A percentile compares a stretch with the other conserved stretches of the same genome.
Evolutionary conservation across 2,113 vertebrate genomes (phyloP).

Genomic region (Aegotheles bennettii): DNA sequence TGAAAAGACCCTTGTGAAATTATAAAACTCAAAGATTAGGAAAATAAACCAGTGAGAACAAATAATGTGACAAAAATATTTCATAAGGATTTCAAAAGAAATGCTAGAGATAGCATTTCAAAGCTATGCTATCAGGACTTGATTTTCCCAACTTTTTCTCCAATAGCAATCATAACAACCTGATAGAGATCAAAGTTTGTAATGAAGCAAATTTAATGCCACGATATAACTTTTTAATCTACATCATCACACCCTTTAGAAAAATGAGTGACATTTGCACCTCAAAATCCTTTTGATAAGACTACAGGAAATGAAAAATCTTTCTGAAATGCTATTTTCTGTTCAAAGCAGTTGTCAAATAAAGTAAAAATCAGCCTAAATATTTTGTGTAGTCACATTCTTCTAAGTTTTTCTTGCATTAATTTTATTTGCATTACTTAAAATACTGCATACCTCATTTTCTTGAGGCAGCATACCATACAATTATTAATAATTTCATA

Average conservation of each 20-base stretch:
- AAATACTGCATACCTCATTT: background rate
- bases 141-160: background rate
- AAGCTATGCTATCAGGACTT: background rate
- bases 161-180: background rate
- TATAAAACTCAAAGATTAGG: background rate
- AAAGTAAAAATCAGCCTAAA: background rate
- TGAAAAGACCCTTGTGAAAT: background rate
- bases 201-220: background rate
- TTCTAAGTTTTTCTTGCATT: background rate
- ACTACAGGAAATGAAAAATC: background rate
- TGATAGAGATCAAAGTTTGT: background rate
- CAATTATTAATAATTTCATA: background rate
- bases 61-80: background rate
- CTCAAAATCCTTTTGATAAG: background rate
- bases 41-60: background rate
- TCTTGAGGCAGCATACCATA: background rate
- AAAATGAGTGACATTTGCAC: background rate
- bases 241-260: background rate
- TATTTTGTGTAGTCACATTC: background rate
- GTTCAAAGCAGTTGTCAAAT: background rate
- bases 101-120: background rate
- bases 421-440: background rate
- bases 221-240: background rate
- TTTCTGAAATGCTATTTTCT: background rate
- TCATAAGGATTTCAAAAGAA: constrained; percentile 26